Evolutionary conservation across 2,797 vertebrate species (phyloP), one percentile per base, ranked within the genome.

Genomic region (Typhlichthys subterraneus): DNA sequence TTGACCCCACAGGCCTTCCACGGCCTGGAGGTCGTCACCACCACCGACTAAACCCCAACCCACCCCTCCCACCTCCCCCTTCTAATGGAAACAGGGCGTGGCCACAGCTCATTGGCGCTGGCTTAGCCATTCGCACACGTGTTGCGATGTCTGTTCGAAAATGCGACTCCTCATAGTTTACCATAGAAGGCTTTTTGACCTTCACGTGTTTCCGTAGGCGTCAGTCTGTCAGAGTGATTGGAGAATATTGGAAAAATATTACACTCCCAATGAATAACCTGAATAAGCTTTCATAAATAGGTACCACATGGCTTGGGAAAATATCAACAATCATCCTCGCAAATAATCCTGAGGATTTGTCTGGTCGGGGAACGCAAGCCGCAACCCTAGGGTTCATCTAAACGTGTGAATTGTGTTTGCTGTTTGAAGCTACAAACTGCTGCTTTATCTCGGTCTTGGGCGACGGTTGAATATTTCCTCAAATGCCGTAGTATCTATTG

Each of bases 11-110:
- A 51, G 77, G 89, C 81, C 88, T 88, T 78, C 80, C 87, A 83
- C 80, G 86, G 87, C 91, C 91, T 94, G 78, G 87, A 91, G 85
- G 86, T 83, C 73, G 85, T 94, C 62, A 91, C 77, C 85, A 91
- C 82, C 66, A 87, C 70, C 6, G 59, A 88, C 23, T 92, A 79
- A 90, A 85, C 79, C 66, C 15, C 9, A 23, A 23, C 0, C 33
- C 33, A 38, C 5, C 33, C 33, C 33, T 38, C 23, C 3, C 3
- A 23, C 23, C 3, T 23, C 23, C 23, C 23, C 23, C 23, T 23
- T 23, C 23, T 23, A 3, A 23, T 23, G 23, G 23, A 1, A 38
- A 38, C 5, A 38, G 33, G 33, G 6, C 33, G 33, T 5, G 33
- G 33, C 5, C 33, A 38, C 33, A 8, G 31, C 8, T 70, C 45